phyloP scores from a whole-genome alignment of 2,113 vertebrate genomes.

The Etheostoma spectabile region DNA sequence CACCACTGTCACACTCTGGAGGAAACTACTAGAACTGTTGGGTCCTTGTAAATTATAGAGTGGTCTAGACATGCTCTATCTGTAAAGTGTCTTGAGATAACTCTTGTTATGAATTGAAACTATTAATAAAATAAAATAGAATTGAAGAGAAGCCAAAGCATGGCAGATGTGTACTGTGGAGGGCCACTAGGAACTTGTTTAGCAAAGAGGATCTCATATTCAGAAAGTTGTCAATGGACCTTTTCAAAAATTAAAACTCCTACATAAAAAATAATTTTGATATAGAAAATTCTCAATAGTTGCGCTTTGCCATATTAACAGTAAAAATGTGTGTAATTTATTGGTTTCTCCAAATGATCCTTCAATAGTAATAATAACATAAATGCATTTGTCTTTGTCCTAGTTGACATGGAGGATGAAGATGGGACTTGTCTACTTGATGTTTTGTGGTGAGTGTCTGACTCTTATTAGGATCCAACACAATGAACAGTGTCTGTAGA shows the following conservation, averaged over 20 bases:
- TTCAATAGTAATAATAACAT: background rate
- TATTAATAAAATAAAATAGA: too few species aligned
- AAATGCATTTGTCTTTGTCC: conserved; percentile 6
- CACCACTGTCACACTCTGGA: too few species aligned
- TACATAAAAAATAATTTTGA: background rate
- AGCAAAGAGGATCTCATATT: background rate
- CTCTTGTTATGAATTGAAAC: too few species aligned
- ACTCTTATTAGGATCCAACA: background rate
- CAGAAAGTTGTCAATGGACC: background rate
- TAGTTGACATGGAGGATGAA: conserved; percentile 90
- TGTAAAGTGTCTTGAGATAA: too few species aligned
- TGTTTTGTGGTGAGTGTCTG: conserved; percentile 85
- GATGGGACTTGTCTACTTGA: conserved; percentile 89
- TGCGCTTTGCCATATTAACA: background rate
- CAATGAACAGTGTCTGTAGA: background rate
- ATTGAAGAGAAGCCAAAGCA: background rate
- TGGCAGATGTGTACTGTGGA: background rate
- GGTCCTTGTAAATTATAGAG: too few species aligned
- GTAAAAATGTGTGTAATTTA: background rate
- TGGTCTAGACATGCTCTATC: too few species aligned
- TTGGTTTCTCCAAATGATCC: background rate
- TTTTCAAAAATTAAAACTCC: background rate
- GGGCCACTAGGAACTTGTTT: background rate
- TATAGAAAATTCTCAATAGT: background rate
- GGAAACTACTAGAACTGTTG: too few species aligned